A percentile compares a stretch with the other conserved stretches of the same genome.
Evolutionary conservation across 2,113 vertebrate species (phyloP).

Genomic region (Colistium nudipinnis): DNA sequence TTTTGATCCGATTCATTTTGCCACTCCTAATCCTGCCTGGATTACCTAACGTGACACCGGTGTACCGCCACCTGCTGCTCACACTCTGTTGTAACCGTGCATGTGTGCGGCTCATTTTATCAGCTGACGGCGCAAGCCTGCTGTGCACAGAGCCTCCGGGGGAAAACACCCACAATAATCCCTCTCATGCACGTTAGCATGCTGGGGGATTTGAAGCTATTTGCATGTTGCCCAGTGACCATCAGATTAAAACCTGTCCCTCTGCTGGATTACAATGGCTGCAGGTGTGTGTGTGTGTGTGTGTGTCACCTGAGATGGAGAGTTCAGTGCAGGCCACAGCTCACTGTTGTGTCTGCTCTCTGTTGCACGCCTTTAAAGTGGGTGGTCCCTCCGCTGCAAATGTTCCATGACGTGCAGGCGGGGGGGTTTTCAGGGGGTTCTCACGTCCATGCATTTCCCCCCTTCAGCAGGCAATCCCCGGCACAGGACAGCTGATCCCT

Average conservation of each 20-base stretch:
- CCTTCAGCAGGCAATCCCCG: constrained; percentile 63
- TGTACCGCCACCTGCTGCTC: constrained; percentile 50
- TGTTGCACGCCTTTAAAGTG: constrained; percentile 73
- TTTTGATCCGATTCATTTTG: no score
- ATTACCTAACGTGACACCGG: not conserved
- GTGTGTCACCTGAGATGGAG: constrained; percentile 53
- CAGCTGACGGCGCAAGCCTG: constrained; percentile 32
- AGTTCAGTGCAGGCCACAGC: constrained; percentile 51
- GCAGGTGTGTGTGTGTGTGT: constrained; percentile 18
- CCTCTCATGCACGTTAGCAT: not conserved
- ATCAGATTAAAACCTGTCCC: no score
- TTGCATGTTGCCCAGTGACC: no score
- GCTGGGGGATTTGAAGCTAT: no score
- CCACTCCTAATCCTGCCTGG: no score
- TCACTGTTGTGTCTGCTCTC: constrained; percentile 69
- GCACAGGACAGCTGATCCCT: constrained; percentile 51
- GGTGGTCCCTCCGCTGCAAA: constrained; percentile 75
- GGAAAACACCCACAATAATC: constrained; percentile 3
- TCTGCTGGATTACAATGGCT: not conserved
- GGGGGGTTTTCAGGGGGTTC: constrained; percentile 75
- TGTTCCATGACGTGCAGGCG: constrained; percentile 80
- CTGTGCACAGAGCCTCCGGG: constrained; percentile 15
- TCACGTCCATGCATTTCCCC: constrained; percentile 62
- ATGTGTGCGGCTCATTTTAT: constrained; percentile 44
- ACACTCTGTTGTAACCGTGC: not conserved